Evolutionary conservation across 2,888 invertebrate species (phyloP).

Genomic region (Rhaphigaster nebulosa): DNA sequence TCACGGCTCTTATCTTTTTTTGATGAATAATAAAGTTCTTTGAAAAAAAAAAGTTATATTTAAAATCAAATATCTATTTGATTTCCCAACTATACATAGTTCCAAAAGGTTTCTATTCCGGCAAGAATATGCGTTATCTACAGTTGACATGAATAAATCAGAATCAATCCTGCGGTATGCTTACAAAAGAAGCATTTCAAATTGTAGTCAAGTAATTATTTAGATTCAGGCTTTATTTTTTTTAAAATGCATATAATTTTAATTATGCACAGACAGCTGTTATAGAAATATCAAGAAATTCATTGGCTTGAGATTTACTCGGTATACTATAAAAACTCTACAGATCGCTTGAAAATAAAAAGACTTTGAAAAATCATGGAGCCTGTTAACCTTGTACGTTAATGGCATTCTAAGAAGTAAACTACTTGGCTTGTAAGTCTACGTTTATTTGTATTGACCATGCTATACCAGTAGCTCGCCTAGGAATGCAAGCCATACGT

Average conservation of each 20-base stretch:
- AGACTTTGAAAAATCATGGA: slow-evolving; percentile 19
- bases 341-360: slow-evolving; percentile 30
- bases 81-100: no score
- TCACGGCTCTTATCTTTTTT: no score
- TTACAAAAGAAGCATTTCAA: not conserved
- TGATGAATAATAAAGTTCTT: no score
- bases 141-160: not conserved
- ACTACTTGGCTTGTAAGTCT: not conserved
- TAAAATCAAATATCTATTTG: no score
- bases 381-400: slow-evolving; percentile 44
- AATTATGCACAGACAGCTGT: not conserved
- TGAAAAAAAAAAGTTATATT: no score
- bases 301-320: not conserved
- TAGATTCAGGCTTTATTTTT: not conserved
- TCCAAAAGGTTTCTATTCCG: no score
- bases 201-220: not conserved
- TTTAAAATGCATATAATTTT: not conserved
- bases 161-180: not conserved
- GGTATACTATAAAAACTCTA: slow-evolving; percentile 22
- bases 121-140: no score
- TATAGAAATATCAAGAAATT: not conserved
- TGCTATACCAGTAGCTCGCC: not conserved
- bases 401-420: slow-evolving; percentile 24
- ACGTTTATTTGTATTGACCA: not conserved
- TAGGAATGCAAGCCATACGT: not conserved